Base-by-base conservation (phyloP, 2,797 vertebrate species). In the Cephalopachus bancanus region DNA sequence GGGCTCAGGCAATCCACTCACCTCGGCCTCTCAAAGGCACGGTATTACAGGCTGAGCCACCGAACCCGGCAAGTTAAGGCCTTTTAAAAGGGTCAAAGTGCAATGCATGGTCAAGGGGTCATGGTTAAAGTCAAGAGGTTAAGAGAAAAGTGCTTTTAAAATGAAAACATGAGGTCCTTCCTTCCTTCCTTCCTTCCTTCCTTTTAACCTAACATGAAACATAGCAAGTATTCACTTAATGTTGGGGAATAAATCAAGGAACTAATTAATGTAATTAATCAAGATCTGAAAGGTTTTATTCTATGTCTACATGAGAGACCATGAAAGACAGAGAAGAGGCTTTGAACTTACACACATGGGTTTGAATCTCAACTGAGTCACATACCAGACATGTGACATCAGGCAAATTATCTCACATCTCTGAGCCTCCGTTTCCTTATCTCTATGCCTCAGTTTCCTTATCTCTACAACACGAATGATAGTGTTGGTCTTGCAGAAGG, bases 141-240 rank as follows among this genome's bases (percentile, higher is more conserved):
- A 71, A 71, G 71, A 72, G n/a, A 89, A 89, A 88, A 33, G 33
- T 90, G 15, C 19, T 57, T 94, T 91, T 75, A 60, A 89, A 81
- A 55, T 37, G 26, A 81, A 71, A 91, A 76, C 4, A 44, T 44
- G 44, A 44, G 44, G 4, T 9, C 72, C 15, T 75, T 59, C 64
- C 12, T 17, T 51, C 49, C 22, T 44, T 8, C 72, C 15, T 75
- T 59, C 64, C 12, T 17, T 51, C 44, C 22, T 44, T n/a, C 62
- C 64, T 44, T 37, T 65, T 57, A 22, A 71, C 53, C 33, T 59
- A 57, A 28, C 14, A 22, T 84, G 37, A 89, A 78, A 19, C 49
- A 60, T 16, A 74, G 49, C 10, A 87, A 6, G 7, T 16, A 72
- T 0, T 24, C 67, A 62, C 3, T 26, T 88, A 44, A 55, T 74